Conservation (phyloP, 1,140 invertebrate species). For the Triops longicaudatus region DNA sequence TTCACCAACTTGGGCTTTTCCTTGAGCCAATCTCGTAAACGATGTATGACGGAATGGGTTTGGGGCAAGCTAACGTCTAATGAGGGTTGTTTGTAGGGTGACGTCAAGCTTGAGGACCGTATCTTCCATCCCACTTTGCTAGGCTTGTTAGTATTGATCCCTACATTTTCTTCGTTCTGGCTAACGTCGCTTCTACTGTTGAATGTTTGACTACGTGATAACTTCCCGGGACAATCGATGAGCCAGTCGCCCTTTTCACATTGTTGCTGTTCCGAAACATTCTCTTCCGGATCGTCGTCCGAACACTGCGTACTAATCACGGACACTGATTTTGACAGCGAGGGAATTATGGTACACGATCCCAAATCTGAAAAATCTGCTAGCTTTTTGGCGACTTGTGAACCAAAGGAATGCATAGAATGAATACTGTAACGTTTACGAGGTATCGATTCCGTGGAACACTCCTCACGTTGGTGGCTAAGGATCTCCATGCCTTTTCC, state of each 20-base stretch:
- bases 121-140: constrained; percentile 5
- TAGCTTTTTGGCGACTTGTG: background rate
- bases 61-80: background rate
- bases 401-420: background rate
- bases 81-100: background rate
- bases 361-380: background rate
- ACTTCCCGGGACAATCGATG: background rate
- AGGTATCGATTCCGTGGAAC: background rate
- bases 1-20: background rate
- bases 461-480: background rate
- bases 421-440: background rate
- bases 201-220: background rate
- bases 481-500: background rate
- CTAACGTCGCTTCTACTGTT: background rate
- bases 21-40: background rate
- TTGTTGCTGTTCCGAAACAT: background rate
- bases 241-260: background rate
- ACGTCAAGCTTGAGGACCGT: background rate
- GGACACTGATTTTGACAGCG: background rate
- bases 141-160: background rate
- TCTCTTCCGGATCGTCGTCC: background rate
- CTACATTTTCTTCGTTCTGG: background rate
- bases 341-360: background rate
- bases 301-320: background rate
- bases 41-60: constrained; percentile 12